Evolutionary conservation across 2,888 invertebrate genomes (phyloP), one percentile per base, ranked within the genome.

Genomic region (Trachelus stipa): DNA sequence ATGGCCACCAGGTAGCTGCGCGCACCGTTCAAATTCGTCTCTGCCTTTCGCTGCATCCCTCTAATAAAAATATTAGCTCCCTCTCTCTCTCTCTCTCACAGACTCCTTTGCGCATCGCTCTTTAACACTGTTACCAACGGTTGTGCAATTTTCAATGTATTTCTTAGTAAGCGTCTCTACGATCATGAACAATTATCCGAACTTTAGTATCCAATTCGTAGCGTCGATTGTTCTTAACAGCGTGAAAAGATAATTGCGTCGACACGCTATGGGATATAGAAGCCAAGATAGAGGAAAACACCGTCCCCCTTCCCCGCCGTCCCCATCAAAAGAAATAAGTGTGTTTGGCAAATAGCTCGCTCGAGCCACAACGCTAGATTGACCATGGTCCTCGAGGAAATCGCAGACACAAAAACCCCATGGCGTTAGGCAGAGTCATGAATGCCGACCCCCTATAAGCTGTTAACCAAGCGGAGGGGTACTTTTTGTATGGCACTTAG

Each of bases 321-420:
- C 23, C 40, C 23, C 23, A 23, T 40, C 23, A 56, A 56, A 23
- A 23, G 56, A 56, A 56, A 56, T 56, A 83, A 79, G 84, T 83
- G 87, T 88, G 88, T 88, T 88, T 88, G 85, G 84, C 88, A 88
- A 88, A 88, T 88, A 88, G 85, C 83, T 86, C 84, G 85, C 85
- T 87, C 83, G 82, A 81, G 83, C 82, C 80, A 73, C 81, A 83
- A 69, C 73, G 81, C 82, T 81, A 81, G 79, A 83, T 84, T 85
- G 85, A 85, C 82, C 87, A 85, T 81, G 79, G 80, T 82, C 76
- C 86, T 86, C 85, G 80, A 85, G 81, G 82, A 85, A 86, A 85
- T 86, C 82, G 81, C 77, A 76, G 74, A 78, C 71, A 74, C 77
- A 81, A 80, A 79, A 75, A 56, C 83, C 83, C 83, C 83, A 80